These are phyloP conservation scores for Ciconia stormi DNA, from an alignment of 2,113 vertebrate species.

Conservation along the genomic window DNA sequence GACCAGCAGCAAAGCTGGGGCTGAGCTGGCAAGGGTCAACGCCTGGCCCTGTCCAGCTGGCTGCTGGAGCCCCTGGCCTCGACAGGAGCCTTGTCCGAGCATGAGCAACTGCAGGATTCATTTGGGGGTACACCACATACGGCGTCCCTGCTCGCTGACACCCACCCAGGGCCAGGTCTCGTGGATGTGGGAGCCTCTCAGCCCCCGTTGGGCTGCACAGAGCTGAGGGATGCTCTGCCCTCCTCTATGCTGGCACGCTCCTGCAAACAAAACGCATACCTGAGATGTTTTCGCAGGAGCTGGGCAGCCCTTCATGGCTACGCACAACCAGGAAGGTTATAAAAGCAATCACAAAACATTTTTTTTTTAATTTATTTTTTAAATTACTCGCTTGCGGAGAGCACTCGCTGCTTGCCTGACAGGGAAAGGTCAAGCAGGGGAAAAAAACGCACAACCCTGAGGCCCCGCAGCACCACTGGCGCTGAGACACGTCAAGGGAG, in stretches of 20 bases:
- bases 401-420: background rate
- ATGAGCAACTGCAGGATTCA: background rate
- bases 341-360: background rate
- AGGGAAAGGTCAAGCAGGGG: background rate
- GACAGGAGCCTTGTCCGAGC: rapidly evolving
- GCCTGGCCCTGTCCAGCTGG: background rate
- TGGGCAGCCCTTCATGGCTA: background rate
- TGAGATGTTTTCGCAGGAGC: background rate
- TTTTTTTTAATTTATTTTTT: background rate
- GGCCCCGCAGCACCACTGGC: rapidly evolving
- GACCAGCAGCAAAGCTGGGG: rapidly evolving
- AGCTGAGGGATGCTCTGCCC: background rate
- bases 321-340: background rate
- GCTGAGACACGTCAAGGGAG: background rate
- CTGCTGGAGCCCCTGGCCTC: background rate
- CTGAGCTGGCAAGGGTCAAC: background rate
- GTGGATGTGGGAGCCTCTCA: background rate
- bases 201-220: rapidly evolving
- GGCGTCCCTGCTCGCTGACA: rapidly evolving
- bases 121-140: background rate
- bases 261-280: rapidly evolving
- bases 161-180: rapidly evolving
- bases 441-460: background rate
- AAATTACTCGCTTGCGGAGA: background rate
- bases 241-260: background rate